Conservation (phyloP, 1,140 invertebrate species). For the Pentalonia nigronervosa region DNA sequence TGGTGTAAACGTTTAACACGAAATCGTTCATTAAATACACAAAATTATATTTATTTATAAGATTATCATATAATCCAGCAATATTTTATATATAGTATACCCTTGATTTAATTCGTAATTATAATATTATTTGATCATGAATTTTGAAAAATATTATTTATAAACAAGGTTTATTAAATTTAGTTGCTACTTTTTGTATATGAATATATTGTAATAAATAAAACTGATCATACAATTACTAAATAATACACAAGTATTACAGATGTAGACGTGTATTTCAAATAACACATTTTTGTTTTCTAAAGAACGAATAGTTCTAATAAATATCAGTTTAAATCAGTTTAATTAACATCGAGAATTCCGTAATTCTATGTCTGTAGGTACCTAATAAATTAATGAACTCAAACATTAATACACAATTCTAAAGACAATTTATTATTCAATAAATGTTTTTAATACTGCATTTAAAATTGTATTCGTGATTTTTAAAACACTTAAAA, state of each 20-base stretch:
- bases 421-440: background rate
- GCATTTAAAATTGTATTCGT: background rate
- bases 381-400: background rate
- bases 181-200: background rate
- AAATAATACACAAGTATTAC: background rate
- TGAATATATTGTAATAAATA: background rate
- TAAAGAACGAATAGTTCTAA: background rate
- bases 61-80: background rate
- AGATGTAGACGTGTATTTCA: background rate
- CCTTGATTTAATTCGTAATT: background rate
- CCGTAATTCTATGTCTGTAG: background rate
- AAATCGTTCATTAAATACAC: background rate
- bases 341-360: background rate
- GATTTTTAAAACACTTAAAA: background rate
- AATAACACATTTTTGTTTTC: background rate
- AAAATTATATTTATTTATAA: background rate
- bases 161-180: background rate
- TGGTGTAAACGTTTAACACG: background rate
- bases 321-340: background rate
- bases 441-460: background rate
- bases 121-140: background rate
- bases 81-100: background rate
- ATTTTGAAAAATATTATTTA: background rate
- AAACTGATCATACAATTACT: background rate
- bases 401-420: background rate